Percentiles rank a stretch among this genome's conserved stretches.
These are phyloP conservation scores for Papilio glaucus DNA, from an alignment of 1,140 invertebrate genomes.

Conservation along the genomic window DNA sequence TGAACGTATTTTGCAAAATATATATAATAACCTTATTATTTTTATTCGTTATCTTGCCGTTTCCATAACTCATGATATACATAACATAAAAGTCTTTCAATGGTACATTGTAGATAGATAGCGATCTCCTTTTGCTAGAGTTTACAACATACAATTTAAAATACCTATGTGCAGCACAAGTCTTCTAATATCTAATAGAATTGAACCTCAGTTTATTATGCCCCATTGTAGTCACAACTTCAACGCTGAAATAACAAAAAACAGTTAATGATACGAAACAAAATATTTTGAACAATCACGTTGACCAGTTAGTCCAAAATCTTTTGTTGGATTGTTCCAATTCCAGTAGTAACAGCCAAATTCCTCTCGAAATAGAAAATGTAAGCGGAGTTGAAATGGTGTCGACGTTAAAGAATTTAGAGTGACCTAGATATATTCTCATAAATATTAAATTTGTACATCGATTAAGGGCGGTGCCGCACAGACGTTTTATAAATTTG, in stretches of 20 bases:
- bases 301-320: neutral
- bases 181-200: too few relatives aligned
- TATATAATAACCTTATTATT: too few relatives aligned
- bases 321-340: too few relatives aligned
- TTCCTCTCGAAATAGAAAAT: conserved; percentile 12
- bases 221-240: neutral
- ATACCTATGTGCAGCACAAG: too few relatives aligned
- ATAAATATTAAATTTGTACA: conserved; percentile 48
- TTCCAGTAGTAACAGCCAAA: neutral
- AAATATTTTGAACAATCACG: neutral
- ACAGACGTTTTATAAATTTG: conserved; percentile 36
- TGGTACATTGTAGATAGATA: too few relatives aligned
- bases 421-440: conserved; percentile 36
- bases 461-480: conserved; percentile 37
- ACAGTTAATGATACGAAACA: neutral
- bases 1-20: neutral
- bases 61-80: neutral
- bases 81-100: too few relatives aligned
- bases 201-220: too few relatives aligned
- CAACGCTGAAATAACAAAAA: neutral
- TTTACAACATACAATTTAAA: too few relatives aligned
- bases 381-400: conserved; percentile 14
- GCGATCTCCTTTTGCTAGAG: too few relatives aligned
- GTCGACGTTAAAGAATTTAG: conserved; percentile 25
- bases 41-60: conserved; percentile 6